These are phyloP conservation scores for Trichechus manatus DNA, from an alignment of 2,113 vertebrate genomes.

Conservation along the genomic window DNA sequence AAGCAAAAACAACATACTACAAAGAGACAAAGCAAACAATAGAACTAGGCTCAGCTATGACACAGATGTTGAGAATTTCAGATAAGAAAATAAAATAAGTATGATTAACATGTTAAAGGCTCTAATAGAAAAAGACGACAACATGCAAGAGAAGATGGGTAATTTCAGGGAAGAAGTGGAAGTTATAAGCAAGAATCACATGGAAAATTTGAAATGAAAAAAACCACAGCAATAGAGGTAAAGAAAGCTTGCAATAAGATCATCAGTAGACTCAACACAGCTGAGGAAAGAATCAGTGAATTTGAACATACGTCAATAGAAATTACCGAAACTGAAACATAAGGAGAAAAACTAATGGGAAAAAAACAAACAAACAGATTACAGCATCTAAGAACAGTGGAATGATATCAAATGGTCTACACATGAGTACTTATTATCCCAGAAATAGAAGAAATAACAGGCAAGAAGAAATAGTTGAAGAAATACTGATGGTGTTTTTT, in stretches of 20 bases:
- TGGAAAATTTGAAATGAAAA: background rate
- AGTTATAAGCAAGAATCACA: background rate
- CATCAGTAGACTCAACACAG: too few species aligned
- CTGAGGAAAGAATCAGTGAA: too few species aligned
- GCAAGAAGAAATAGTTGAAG: background rate
- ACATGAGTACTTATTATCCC: background rate
- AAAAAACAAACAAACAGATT: background rate
- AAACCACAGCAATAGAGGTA: background rate
- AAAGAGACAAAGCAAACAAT: constrained; percentile 48
- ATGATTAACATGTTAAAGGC: too few species aligned
- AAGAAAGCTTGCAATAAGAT: background rate
- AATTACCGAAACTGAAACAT: too few species aligned
- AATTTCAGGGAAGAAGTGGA: constrained; percentile 32
- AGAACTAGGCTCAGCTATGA: constrained; percentile 30
- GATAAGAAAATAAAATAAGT: background rate
- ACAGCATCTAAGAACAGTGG: background rate
- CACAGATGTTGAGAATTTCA: background rate
- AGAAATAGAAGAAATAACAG: constrained; percentile 17
- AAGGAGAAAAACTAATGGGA: too few species aligned
- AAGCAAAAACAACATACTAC: background rate
- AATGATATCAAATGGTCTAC: background rate
- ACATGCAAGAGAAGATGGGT: background rate
- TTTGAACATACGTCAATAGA: too few species aligned
- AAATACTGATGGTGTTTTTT: background rate
- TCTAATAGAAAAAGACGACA: too few species aligned